Evolutionary conservation across 2,888 invertebrate species (phyloP), one percentile per base, ranked within the genome.

Genomic region (Ichneumoninae sp.): DNA sequence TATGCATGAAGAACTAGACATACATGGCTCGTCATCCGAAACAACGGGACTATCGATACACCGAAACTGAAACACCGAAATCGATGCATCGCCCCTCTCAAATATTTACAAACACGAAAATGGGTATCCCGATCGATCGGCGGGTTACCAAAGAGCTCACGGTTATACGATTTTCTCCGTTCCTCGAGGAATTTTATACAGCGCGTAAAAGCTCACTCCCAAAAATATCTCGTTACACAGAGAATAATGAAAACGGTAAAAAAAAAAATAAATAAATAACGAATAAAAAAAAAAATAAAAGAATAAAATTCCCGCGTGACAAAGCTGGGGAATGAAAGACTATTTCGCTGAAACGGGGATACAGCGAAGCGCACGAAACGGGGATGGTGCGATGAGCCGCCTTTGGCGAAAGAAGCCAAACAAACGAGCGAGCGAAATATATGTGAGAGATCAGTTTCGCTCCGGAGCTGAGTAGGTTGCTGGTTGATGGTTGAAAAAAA

Each of bases 381-480:
- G 62, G 16, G 77, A 33, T 60, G 40, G 66, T 62, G 52, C 57
- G 22, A n/a, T 50, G 78, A 70, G 69, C 40, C 57, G 50, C 30
- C 22, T 60, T 50, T 78, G 70, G 80, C 40, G 76, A 70, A 80
- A 60, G 66, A 60, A 77, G 76, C 71, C 72, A 83, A 80, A 83
- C 79, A 52, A 81, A 44, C 16, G 40, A 50, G 65, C 19, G 10
- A 44, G 57, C 22, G 22, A 57, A 50, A 60, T 50, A 33, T 50
- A 72, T 70, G 50, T 66, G 68, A 65, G 33, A 77, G 68, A 72
- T 77, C 83, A 60, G 76, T 83, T 76, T 80, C 76, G 68, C 71
- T 71, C 71, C 76, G 66, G 71, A 71, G 80, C 65, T 76, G 68
- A 57, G 71, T 66, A 44, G 76, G 69, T 50, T n/a, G 68, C 52